Evolutionary conservation across 2,797 vertebrate genomes (phyloP).

Genomic region (Myotis findleyi): DNA sequence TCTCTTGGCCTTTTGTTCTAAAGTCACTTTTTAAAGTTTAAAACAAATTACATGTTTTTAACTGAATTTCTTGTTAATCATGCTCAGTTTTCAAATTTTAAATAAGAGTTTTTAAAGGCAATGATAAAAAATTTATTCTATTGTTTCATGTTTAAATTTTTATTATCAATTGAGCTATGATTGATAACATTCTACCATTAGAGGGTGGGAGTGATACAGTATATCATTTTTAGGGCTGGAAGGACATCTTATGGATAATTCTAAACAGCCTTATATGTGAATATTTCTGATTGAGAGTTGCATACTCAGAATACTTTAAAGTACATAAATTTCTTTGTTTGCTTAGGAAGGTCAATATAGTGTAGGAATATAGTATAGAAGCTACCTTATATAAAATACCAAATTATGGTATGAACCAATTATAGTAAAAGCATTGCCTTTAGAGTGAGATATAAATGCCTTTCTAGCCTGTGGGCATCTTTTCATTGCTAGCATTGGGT

Average conservation of each 20-base stretch:
- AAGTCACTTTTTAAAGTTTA: slow-evolving; percentile 40
- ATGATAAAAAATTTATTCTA: slow-evolving; percentile 20
- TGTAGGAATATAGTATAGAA: slow-evolving; percentile 1
- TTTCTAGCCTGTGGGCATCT: slow-evolving; percentile 53
- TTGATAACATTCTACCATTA: slow-evolving; percentile 33
- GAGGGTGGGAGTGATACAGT: background rate
- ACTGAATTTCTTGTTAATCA: background rate
- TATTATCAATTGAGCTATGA: background rate
- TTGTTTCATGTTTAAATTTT: slow-evolving; percentile 46
- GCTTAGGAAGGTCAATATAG: slow-evolving; percentile 15
- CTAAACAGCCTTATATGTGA: background rate
- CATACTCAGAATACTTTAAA: slow-evolving; percentile 59
- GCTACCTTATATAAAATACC: slow-evolving; percentile 34
- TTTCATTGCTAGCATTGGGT: slow-evolving; percentile 69
- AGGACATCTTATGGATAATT: slow-evolving; percentile 28
- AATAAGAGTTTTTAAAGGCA: slow-evolving; percentile 11
- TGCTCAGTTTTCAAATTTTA: slow-evolving; percentile 8
- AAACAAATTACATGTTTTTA: slow-evolving; percentile 36
- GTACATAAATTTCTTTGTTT: slow-evolving; percentile 22
- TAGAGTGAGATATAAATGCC: slow-evolving; percentile 32
- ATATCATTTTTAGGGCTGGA: slow-evolving; percentile 42
- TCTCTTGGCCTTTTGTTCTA: background rate
- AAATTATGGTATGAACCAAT: slow-evolving; percentile 1
- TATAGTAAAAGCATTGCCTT: slow-evolving; percentile 33
- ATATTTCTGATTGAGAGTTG: slow-evolving; percentile 46